These are phyloP conservation scores for Urocyon cinereoargenteus DNA, from an alignment of 2,797 vertebrate species.

Conservation along the genomic window DNA sequence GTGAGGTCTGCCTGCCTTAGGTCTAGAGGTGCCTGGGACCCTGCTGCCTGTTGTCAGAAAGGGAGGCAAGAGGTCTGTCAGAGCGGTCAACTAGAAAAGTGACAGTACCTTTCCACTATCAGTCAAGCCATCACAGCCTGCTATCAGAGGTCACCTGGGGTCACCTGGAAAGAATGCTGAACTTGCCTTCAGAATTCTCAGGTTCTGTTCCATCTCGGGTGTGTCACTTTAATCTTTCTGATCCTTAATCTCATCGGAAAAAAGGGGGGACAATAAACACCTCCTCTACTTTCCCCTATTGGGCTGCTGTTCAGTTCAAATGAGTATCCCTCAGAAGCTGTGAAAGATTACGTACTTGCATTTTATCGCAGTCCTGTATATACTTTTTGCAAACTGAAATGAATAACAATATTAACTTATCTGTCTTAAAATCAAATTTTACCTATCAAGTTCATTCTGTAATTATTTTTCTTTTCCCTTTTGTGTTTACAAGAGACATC, in stretches of 20 bases:
- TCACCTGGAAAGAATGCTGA: background rate
- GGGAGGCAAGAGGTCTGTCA: background rate
- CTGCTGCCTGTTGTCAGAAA: background rate
- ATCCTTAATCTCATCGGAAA: conserved; percentile 3
- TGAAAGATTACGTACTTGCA: background rate
- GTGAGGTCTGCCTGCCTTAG: background rate
- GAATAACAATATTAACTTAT: conserved; percentile 33
- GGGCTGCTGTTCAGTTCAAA: background rate
- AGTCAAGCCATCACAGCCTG: background rate
- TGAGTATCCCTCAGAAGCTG: background rate
- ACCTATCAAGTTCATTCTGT: background rate
- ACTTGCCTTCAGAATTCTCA: background rate
- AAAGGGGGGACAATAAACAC: background rate
- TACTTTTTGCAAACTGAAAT: conserved; percentile 21
- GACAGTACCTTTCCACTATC: background rate
- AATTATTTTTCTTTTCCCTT: conserved; percentile 60
- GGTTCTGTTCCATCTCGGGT: background rate
- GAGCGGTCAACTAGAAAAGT: background rate
- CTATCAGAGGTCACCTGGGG: background rate
- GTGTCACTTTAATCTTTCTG: background rate
- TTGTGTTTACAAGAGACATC: conserved; percentile 57
- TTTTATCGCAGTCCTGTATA: background rate
- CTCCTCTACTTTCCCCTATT: background rate
- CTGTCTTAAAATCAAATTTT: conserved; percentile 49
- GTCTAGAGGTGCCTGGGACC: background rate